Base-by-base conservation (phyloP, 2,113 vertebrate species). In the Cebidichthys violaceus region DNA sequence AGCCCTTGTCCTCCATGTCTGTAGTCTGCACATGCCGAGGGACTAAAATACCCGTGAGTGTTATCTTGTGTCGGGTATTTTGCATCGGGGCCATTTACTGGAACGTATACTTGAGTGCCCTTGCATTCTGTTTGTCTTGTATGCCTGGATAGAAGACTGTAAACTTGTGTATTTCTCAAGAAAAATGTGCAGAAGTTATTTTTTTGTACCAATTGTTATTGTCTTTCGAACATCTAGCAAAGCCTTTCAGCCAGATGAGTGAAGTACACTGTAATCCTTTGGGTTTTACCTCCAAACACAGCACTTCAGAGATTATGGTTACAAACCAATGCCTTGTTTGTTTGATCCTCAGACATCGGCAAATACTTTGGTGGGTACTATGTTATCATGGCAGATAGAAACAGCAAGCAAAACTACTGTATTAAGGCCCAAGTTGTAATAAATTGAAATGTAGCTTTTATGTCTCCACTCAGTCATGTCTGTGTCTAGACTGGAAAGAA, bases 21-120 rank as follows among this genome's bases (percentile, higher is more conserved):
- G 29, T 29, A 60, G 62, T 55, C 70, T 41, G 29, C n/a, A 47
- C 31, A 54, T 64, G 9, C 18, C 37, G 47, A 13, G 1, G 22
- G 60, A 55, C 57, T 9, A 37, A 15, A 54, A 39, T 43, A 29
- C 10, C 41, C 57, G 60, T 54, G 31, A 27, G 20, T 14, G 8
- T 43, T 39, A 64, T 57, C 54, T 61, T 52, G 57, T 70, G 35
- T 75, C 61, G 11, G 27, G 33, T 35, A n/a, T 57, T 67, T 80
- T 62, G 73, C 18, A 79, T 64, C 35, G 14, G 24, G n/a, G 18
- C 47, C 59, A 24, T 65, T 55, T 43, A 65, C 33, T 72, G 59
- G 15, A 72, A 65, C 33, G 60, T 31, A 20, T 43, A 45, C 37
- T 31, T 9, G 11, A 27, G 24, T 59, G 24, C 64, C 45, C 29